Percentiles rank a stretch among this genome's conserved stretches.
Evolutionary conservation across 1,140 invertebrate species (phyloP).

Genomic region (Scaptomyza montana): DNA sequence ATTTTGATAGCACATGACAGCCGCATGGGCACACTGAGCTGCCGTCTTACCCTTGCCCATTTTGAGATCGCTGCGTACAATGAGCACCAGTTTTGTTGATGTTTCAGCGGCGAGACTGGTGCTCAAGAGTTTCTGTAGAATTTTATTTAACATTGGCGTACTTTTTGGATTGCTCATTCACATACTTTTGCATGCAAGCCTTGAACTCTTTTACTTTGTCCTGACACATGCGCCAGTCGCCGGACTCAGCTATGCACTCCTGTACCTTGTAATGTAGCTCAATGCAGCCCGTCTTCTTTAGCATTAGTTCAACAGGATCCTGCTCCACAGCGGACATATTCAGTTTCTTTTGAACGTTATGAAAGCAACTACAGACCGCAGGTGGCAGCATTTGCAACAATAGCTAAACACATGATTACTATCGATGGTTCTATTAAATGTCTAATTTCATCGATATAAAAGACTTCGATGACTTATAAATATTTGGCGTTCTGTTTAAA

Average conservation of each 20-base stretch:
- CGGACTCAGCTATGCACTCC: constrained; percentile 94
- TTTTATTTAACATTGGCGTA: constrained; percentile 77
- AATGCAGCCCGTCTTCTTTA: constrained; percentile 94
- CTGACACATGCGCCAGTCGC: constrained; percentile 96
- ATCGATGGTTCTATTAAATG: background rate
- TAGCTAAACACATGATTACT: background rate
- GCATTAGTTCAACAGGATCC: constrained; percentile 92
- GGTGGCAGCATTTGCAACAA: background rate
- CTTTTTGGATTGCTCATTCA: constrained; percentile 80
- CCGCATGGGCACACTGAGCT: constrained; percentile 93
- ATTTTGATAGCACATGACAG: constrained; percentile 87
- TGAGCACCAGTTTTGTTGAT: constrained; percentile 88
- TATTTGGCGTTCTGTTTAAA: background rate
- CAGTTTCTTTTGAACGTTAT: constrained; percentile 15
- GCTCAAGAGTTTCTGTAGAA: constrained; percentile 50
- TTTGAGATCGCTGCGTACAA: constrained; percentile 90
- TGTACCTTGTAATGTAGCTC: constrained; percentile 93
- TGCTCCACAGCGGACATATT: constrained; percentile 59
- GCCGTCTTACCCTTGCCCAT: constrained; percentile 93
- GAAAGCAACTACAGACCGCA: constrained; percentile 20
- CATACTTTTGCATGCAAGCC: constrained; percentile 89
- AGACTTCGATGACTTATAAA: background rate
- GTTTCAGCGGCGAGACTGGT: constrained; percentile 29
- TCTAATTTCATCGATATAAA: background rate
- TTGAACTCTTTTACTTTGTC: constrained; percentile 91